phyloP scores from a whole-genome alignment of 2,797 vertebrate genomes.

The Momotus momota region DNA sequence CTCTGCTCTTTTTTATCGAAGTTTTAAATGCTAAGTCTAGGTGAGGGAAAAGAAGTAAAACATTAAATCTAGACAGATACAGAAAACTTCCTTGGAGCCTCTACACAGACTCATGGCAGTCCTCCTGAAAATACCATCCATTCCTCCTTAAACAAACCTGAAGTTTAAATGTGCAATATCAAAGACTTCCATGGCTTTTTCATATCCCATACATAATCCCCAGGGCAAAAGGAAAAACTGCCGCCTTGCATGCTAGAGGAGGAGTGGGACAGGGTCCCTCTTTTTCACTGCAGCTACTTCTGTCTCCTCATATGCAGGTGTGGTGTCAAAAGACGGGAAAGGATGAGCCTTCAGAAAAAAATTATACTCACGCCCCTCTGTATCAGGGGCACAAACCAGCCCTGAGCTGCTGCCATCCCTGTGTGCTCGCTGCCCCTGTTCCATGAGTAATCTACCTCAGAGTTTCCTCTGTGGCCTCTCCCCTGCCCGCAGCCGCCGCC shows the following conservation, averaged over 20 bases:
- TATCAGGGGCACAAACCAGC: neutral
- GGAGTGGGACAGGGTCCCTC: neutral
- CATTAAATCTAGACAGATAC: neutral
- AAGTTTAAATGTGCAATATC: neutral
- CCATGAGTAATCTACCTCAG: neutral
- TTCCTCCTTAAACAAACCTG: neutral
- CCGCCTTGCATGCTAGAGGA: neutral
- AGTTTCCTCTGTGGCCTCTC: rapidly evolving
- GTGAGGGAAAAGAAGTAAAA: neutral
- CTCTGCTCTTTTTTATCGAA: neutral
- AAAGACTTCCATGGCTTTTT: neutral
- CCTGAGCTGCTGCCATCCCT: neutral
- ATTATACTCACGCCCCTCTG: rapidly evolving
- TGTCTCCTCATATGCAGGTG: rapidly evolving
- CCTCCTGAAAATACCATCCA: neutral
- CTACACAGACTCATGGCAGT: rapidly evolving
- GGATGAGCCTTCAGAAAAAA: rapidly evolving
- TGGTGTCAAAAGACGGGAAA: neutral
- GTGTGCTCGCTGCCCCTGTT: too few relatives aligned
- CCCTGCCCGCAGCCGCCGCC: too few relatives aligned
- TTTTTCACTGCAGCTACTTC: neutral
- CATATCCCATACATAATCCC: neutral
- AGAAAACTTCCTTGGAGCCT: neutral
- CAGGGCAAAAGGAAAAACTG: neutral
- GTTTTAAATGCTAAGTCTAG: neutral